Evolutionary conservation across 2,888 invertebrate species (phyloP), one percentile per base, ranked within the genome.

Genomic region (Hypsopygia costalis): DNA sequence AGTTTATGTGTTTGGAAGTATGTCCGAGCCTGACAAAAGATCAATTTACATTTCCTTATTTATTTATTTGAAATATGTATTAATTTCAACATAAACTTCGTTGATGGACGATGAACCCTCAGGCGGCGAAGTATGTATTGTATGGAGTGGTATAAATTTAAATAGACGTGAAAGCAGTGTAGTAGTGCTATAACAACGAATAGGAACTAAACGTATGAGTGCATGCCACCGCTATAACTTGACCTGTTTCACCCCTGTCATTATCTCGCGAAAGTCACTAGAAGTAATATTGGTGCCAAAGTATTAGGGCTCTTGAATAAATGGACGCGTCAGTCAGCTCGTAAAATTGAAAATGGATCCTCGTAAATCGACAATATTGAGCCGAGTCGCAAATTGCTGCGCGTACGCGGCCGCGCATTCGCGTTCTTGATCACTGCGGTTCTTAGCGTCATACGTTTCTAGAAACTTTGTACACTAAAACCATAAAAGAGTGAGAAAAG

Each of bases 331-430:
- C 70, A 75, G 64, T 60, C 58, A 58, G 71, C 65, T 79, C 79
- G 65, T 81, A 82, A 83, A 81, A 75, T 80, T 69, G 68, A 65
- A 79, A 79, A 80, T 74, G 72, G 69, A 73, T 79, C 67, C 72
- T 79, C 79, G 76, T 79, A 81, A 82, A 81, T 79, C 74, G 70
- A 55, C 59, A 60, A 73, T 74, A 79, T 73, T 76, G 72, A 77
- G 66, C 52, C 56, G 60, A 72, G 67, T 73, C 66, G 69, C 79
- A 78, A 78, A 79, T 79, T 71, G 75, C 71, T 60, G 65, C 65
- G 71, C 69, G 74, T 68, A 77, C 79, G 75, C 71, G 66, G 69
- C 59, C 69, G 70, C 60, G 72, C 76, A 78, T 75, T 74, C 63
- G 58, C 53, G 54, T 64, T 60, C 67, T 73, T 71, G 69, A 78